Evolutionary conservation across 2,888 invertebrate genomes (phyloP).

Genomic region (Nebria salina): DNA sequence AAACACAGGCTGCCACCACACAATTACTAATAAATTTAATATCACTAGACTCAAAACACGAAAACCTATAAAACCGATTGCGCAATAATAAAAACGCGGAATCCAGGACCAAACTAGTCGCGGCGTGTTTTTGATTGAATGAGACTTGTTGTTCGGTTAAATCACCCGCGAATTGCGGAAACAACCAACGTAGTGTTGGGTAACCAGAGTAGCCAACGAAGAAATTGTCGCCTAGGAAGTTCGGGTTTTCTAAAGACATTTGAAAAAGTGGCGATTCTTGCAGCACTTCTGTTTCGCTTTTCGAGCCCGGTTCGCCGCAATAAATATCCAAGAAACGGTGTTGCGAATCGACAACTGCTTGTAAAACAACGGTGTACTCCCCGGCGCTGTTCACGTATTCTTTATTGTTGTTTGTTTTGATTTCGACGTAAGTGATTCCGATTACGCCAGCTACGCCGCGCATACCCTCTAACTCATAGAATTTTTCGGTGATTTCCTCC

Average conservation of each 20-base stretch:
- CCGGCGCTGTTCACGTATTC: not conserved
- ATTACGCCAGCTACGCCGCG: not conserved
- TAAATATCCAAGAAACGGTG: not conserved
- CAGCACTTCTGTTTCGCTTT: not conserved
- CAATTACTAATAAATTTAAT: not conserved
- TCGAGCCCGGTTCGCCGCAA: not conserved
- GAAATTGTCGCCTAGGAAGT: not conserved
- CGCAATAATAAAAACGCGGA: not conserved
- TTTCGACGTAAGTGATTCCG: not conserved
- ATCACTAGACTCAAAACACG: not conserved
- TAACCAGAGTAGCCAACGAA: not conserved
- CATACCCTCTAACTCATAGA: not conserved
- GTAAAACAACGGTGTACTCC: not conserved
- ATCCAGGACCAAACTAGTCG: not conserved
- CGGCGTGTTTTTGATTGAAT: not conserved
- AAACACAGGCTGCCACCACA: not conserved
- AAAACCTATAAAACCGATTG: not conserved
- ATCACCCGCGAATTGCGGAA: not conserved
- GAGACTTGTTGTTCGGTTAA: not conserved
- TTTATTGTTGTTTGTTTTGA: not conserved
- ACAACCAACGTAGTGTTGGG: not conserved
- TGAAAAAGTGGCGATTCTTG: not conserved
- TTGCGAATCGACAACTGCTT: not conserved
- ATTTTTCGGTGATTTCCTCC: not conserved
- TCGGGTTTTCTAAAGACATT: not conserved